A percentile compares a stretch with the other conserved stretches of the same genome.
These are phyloP conservation scores for Erebia palarica DNA, from an alignment of 2,888 invertebrate genomes.

Conservation along the genomic window DNA sequence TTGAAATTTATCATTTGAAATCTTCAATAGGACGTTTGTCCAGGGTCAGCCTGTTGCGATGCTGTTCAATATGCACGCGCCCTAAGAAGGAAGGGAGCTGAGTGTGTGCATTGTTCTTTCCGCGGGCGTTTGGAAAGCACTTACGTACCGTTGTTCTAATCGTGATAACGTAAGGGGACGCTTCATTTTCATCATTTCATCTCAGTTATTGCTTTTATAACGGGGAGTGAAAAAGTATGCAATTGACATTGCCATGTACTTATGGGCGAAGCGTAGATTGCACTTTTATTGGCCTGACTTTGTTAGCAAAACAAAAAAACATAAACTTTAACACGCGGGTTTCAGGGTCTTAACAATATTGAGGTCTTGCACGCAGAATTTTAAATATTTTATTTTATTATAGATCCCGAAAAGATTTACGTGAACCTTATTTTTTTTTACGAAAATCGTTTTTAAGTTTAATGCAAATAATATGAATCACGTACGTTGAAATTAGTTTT, in stretches of 20 bases:
- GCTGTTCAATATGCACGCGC: conserved; percentile 8
- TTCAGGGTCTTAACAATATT: background rate
- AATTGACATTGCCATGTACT: conserved; percentile 28
- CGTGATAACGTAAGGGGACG: conserved; percentile 60
- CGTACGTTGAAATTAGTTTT: no score
- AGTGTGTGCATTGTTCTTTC: conserved; percentile 73
- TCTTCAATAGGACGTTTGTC: no score
- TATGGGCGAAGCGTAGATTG: conserved; percentile 17
- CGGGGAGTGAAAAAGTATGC: conserved; percentile 29
- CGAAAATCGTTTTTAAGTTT: no score
- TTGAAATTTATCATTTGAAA: no score
- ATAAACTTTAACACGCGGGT: background rate
- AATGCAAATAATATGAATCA: no score
- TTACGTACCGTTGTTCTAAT: conserved; percentile 71
- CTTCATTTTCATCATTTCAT: conserved; percentile 42
- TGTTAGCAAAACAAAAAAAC: background rate
- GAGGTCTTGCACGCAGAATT: no score
- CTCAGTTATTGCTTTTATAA: conserved; percentile 37
- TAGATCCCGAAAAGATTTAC: no score
- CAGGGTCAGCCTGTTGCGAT: background rate
- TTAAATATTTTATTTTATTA: background rate
- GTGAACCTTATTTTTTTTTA: no score
- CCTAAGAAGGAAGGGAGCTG: conserved; percentile 67
- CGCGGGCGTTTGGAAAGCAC: conserved; percentile 72
- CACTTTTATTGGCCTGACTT: conserved; percentile 14